phyloP scores from a whole-genome alignment of 2,113 vertebrate species.

The Hippolais icterina region DNA sequence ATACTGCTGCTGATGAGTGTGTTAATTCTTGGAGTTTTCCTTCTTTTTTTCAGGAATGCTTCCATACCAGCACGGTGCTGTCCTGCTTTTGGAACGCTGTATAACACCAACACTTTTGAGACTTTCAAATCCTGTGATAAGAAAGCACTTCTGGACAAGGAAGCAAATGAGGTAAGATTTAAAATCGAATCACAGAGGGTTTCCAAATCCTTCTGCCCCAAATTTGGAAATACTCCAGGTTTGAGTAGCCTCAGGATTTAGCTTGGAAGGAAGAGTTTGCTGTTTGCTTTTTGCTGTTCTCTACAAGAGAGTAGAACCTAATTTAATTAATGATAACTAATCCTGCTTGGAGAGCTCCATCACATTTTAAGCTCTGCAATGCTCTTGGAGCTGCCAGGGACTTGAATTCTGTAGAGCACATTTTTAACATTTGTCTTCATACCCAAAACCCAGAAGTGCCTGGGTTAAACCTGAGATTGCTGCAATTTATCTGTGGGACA shows the following conservation, averaged over 20 bases:
- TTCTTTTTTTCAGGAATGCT: constrained; percentile 73
- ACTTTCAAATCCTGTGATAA: constrained; percentile 94
- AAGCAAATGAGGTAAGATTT: constrained; percentile 83
- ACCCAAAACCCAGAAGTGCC: not conserved
- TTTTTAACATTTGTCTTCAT: not conserved
- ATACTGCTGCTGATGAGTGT: not conserved
- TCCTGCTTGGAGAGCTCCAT: not conserved
- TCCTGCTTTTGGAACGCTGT: constrained; percentile 82
- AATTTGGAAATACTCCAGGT: not conserved
- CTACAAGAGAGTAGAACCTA: not conserved
- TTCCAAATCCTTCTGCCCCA: not conserved
- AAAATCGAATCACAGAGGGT: not conserved
- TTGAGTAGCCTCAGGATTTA: not conserved
- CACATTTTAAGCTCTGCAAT: not conserved
- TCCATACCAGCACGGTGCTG: constrained; percentile 87
- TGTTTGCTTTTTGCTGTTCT: not conserved
- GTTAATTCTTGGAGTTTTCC: not conserved
- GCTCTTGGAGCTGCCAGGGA: not conserved
- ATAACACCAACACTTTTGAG: constrained; percentile 95
- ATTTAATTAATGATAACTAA: not conserved
- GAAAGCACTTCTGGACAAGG: constrained; percentile 88
- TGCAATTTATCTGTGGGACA: not conserved
- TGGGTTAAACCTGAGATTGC: not conserved
- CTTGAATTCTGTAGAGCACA: not conserved
- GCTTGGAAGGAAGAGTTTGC: not conserved